Percentiles rank a stretch among this genome's conserved stretches.
phyloP scores from a whole-genome alignment of 2,888 invertebrate species.

The Danaus chrysippus region DNA sequence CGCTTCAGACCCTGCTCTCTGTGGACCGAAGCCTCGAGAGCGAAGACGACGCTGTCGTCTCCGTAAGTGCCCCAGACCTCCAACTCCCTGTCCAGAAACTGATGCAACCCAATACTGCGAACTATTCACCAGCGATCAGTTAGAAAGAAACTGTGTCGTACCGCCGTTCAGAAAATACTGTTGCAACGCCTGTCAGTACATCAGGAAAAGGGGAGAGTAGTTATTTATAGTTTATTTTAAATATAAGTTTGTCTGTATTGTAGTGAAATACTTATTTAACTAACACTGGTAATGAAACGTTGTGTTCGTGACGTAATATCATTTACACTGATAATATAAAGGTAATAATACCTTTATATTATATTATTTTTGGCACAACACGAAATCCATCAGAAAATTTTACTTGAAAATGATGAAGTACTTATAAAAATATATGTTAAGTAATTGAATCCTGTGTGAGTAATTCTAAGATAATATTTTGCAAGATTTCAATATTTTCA shows the following conservation, averaged over 20 bases:
- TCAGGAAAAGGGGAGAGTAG: conserved; percentile 17
- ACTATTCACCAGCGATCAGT: conserved; percentile 54
- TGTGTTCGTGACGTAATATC: too few species aligned
- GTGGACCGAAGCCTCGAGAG: conserved; percentile 75
- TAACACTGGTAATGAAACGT: too few species aligned
- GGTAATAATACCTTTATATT: too few species aligned
- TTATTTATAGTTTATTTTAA: not conserved
- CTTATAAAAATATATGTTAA: too few species aligned
- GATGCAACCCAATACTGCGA: conserved; percentile 75
- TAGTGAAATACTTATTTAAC: not conserved
- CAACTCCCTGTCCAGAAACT: conserved; percentile 43
- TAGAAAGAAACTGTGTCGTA: conserved; percentile 77
- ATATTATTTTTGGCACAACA: too few species aligned
- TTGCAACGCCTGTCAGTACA: conserved; percentile 74
- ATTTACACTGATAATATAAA: too few species aligned
- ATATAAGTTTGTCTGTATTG: not conserved
- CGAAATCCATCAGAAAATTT: too few species aligned
- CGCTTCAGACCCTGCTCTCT: conserved; percentile 67
- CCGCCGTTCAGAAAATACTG: conserved; percentile 79
- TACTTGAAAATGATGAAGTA: too few species aligned
- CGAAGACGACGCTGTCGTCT: conserved; percentile 75
- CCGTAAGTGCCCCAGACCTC: conserved; percentile 51
- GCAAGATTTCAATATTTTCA: too few species aligned
- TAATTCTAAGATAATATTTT: too few species aligned
- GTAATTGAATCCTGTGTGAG: too few species aligned